Evolutionary conservation across 2,888 invertebrate genomes (phyloP).

Genomic region (Hydropsyche betteni): DNA sequence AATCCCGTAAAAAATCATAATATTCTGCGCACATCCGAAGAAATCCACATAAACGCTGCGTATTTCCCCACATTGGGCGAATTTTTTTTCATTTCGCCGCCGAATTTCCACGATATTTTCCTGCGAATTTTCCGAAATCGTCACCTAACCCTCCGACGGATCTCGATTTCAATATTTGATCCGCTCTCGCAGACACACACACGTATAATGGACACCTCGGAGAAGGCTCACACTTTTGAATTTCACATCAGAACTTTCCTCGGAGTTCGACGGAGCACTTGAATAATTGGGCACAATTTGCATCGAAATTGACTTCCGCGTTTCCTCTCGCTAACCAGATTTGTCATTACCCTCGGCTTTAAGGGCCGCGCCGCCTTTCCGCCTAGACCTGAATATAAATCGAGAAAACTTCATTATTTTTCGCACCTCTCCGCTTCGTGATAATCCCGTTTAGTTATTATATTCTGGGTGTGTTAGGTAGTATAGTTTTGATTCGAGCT

Average conservation of each 20-base stretch:
- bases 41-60: too few species aligned
- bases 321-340: constrained; percentile 40
- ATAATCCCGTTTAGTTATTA: too few species aligned
- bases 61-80: too few species aligned
- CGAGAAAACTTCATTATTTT: background rate
- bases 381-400: constrained; percentile 19
- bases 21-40: too few species aligned
- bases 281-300: constrained; percentile 47
- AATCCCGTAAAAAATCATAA: too few species aligned
- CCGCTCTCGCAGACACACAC: background rate
- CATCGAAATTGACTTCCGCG: constrained; percentile 47
- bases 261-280: background rate
- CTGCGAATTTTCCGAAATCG: constrained; percentile 14
- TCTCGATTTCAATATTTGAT: constrained; percentile 31
- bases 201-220: too few species aligned
- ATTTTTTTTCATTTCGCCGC: background rate
- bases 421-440: too few species aligned
- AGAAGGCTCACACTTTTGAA: background rate
- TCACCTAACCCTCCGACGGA: background rate
- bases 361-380: constrained; percentile 1
- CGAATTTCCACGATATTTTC: background rate
- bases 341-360: constrained; percentile 43
- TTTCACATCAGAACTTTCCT: background rate
- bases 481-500: too few species aligned
- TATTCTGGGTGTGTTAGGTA: too few species aligned